Evolutionary conservation across 2,888 invertebrate genomes (phyloP).

Genomic region (Scrobipalpa atriplicella): DNA sequence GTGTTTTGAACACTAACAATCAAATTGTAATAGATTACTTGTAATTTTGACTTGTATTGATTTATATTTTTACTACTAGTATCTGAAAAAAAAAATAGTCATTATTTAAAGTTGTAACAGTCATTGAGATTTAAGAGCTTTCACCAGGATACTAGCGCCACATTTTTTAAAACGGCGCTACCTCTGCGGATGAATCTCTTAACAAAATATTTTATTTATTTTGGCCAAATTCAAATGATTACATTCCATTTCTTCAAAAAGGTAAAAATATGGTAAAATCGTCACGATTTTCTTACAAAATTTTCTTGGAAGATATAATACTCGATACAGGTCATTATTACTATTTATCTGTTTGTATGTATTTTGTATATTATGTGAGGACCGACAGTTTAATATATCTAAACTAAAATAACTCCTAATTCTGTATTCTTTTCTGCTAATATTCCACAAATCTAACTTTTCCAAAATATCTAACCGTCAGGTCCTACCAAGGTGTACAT

Average conservation of each 20-base stretch:
- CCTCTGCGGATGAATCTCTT: no score
- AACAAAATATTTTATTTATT: no score
- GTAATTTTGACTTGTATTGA: constrained; percentile 22
- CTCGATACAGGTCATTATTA: constrained; percentile 10
- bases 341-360: not conserved
- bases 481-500: constrained; percentile 38
- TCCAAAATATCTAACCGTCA: constrained; percentile 1
- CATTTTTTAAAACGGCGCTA: no score
- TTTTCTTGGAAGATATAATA: no score
- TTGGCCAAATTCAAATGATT: no score
- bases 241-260: not conserved
- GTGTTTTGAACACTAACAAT: constrained; percentile 45
- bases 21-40: constrained; percentile 24
- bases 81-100: no score
- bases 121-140: no score
- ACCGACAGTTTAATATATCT: constrained; percentile 1
- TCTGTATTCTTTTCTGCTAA: constrained; percentile 2
- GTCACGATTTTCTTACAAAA: no score
- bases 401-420: not conserved
- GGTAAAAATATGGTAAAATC: no score
- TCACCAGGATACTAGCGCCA: no score
- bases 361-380: constrained; percentile 7
- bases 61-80: not conserved
- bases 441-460: constrained; percentile 1
- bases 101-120: no score